These are phyloP conservation scores for Trichopoda pennipes DNA, from an alignment of 2,888 invertebrate genomes.

Conservation along the genomic window DNA sequence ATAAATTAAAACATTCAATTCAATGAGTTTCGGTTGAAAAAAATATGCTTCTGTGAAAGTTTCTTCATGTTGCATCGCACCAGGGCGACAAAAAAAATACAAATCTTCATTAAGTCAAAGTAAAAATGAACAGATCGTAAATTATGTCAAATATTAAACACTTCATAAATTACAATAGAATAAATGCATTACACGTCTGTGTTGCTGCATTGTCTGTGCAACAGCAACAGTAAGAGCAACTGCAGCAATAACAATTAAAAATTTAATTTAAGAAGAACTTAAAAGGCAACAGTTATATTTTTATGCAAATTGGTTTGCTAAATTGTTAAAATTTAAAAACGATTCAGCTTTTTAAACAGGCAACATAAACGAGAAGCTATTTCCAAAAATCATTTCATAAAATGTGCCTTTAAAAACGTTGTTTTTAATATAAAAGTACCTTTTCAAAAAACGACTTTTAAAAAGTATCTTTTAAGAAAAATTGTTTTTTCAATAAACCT, in stretches of 20 bases:
- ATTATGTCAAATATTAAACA: slow-evolving; percentile 66
- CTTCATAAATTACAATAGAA: slow-evolving; percentile 64
- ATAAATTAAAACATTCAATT: slow-evolving; percentile 54
- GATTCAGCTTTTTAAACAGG: neutral
- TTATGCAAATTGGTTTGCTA: slow-evolving; percentile 24
- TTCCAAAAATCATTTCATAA: too few relatives aligned
- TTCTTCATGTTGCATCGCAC: neutral
- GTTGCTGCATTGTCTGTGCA: slow-evolving; percentile 29
- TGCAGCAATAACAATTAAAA: slow-evolving; percentile 29
- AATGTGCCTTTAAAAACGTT: too few relatives aligned
- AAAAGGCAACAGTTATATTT: slow-evolving; percentile 18
- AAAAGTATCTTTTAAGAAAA: neutral
- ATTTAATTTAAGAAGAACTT: slow-evolving; percentile 11
- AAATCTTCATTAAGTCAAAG: slow-evolving; percentile 62
- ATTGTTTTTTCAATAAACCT: too few relatives aligned
- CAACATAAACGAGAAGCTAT: neutral
- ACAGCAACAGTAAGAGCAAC: slow-evolving; percentile 15
- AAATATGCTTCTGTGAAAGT: slow-evolving; percentile 32
- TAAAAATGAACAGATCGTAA: slow-evolving; percentile 58
- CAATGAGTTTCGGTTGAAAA: slow-evolving; percentile 33
- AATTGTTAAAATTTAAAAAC: neutral
- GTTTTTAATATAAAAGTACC: too few relatives aligned
- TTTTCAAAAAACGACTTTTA: neutral
- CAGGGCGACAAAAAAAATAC: slow-evolving; percentile 27
- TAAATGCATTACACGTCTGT: slow-evolving; percentile 11